A percentile compares a stretch with the other conserved stretches of the same genome.
phyloP scores from a whole-genome alignment of 2,888 invertebrate genomes.

The Lycocerus yunnanus region DNA sequence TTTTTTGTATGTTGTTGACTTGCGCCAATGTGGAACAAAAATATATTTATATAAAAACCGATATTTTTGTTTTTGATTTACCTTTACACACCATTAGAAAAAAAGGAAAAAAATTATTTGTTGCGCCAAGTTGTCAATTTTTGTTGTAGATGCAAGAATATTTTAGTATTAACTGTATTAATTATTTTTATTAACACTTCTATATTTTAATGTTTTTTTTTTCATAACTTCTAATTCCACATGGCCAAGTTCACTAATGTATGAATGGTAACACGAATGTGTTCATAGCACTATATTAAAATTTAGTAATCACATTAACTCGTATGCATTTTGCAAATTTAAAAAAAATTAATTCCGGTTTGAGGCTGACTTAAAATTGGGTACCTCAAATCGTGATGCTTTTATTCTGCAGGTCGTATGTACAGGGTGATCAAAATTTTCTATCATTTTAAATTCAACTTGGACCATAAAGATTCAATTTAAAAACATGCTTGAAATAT shows the following conservation, averaged over 20 bases:
- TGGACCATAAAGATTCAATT: too few species aligned
- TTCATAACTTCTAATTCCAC: slow-evolving; percentile 52
- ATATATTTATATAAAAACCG: slow-evolving; percentile 56
- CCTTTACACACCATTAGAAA: background rate
- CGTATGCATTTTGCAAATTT: slow-evolving; percentile 1
- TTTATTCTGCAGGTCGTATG: background rate
- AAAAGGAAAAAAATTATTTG: background rate
- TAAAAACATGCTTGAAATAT: too few species aligned
- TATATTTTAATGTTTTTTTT: slow-evolving; percentile 21
- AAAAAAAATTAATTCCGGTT: background rate
- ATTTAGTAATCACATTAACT: slow-evolving; percentile 6
- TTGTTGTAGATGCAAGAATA: slow-evolving; percentile 15
- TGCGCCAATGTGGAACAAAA: slow-evolving; percentile 58
- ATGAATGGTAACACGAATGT: slow-evolving; percentile 47
- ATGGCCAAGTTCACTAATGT: slow-evolving; percentile 57
- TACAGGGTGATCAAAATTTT: background rate
- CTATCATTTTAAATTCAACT: too few species aligned
- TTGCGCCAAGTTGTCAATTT: background rate
- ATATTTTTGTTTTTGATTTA: slow-evolving; percentile 34
- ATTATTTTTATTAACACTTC: slow-evolving; percentile 30
- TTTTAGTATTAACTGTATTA: slow-evolving; percentile 28
- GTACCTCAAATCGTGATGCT: background rate
- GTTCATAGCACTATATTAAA: slow-evolving; percentile 52
- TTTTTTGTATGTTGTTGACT: slow-evolving; percentile 59
- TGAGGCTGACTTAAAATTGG: background rate